Evolutionary conservation across 2,888 invertebrate genomes (phyloP), one percentile per base, ranked within the genome.

Genomic region (Spodoptera littoralis): DNA sequence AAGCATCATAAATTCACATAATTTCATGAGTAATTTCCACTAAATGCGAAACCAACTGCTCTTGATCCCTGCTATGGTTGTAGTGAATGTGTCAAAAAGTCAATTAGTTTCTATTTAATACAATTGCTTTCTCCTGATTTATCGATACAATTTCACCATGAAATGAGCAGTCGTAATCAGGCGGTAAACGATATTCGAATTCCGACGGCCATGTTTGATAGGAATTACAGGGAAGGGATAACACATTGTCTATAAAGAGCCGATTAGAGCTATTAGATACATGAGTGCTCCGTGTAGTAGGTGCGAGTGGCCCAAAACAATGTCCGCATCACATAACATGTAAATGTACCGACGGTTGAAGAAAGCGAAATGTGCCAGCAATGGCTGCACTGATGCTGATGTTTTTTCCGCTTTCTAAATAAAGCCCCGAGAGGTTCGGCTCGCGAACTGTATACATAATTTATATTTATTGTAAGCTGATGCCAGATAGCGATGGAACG

Each of bases 371-470:
- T 89, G 85, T 83, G 84, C 80, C 76, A 70, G 87, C 84, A 86
- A 87, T 86, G 83, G 86, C 79, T 81, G 84, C 81, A 68, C 77
- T 76, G 86, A 90, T 90, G 91, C 91, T 89, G 88, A 87, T 89
- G 84, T 85, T 85, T 89, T 91, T 92, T 92, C 89, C 93, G 93
- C 93, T 93, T 93, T 93, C 93, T 93, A 92, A 86, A 87, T 88
- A 80, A 87, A 82, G 83, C 78, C 81, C 75, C 76, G 76, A 75
- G 81, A 83, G 80, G 79, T 76, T 80, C 76, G 72, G 57, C 41
- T 66, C 42, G 58, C 60, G 52, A 65, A 70, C 69, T 69, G 58
- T 73, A 62, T 64, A 60, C 52, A 60, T 69, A 65, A 44, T 67
- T 72, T 59, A 73, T 62, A 65, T 27, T 27, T 68, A 60, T 57